Percentiles rank a stretch among this genome's conserved stretches.
phyloP scores from a whole-genome alignment of 2,888 invertebrate genomes.

The Drosophila fungiperda region DNA sequence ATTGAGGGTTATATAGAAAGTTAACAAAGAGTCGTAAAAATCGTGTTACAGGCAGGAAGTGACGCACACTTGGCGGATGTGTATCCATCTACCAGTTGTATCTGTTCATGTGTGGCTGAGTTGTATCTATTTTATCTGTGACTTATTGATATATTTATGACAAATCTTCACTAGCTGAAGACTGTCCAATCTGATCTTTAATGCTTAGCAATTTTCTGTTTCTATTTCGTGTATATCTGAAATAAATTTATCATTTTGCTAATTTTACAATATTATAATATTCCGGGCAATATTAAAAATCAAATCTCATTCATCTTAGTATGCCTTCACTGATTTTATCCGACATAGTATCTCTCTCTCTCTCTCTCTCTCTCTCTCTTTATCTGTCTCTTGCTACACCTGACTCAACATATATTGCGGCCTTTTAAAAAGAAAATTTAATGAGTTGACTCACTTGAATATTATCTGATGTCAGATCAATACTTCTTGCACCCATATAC shows the following conservation, averaged over 20 bases:
- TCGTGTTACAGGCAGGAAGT: slow-evolving; percentile 35
- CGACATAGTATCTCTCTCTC: background rate
- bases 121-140: background rate
- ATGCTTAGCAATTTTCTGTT: background rate
- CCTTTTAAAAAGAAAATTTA: slow-evolving; percentile 27
- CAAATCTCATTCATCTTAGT: background rate
- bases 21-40: slow-evolving; percentile 30
- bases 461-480: slow-evolving; percentile 45
- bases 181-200: background rate
- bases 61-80: slow-evolving; percentile 27
- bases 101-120: background rate
- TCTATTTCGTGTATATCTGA: background rate
- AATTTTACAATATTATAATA: background rate
- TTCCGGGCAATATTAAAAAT: background rate
- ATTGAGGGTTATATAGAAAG: slow-evolving; percentile 8
- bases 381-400: background rate
- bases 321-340: background rate
- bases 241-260: background rate
- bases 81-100: background rate
- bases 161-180: background rate
- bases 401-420: slow-evolving; percentile 23
- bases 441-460: slow-evolving; percentile 31
- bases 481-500: slow-evolving; percentile 22
- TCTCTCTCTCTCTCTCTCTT: background rate
- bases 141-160: background rate